Evolutionary conservation across 2,797 vertebrate genomes (phyloP).

Genomic region (Falco berigora): DNA sequence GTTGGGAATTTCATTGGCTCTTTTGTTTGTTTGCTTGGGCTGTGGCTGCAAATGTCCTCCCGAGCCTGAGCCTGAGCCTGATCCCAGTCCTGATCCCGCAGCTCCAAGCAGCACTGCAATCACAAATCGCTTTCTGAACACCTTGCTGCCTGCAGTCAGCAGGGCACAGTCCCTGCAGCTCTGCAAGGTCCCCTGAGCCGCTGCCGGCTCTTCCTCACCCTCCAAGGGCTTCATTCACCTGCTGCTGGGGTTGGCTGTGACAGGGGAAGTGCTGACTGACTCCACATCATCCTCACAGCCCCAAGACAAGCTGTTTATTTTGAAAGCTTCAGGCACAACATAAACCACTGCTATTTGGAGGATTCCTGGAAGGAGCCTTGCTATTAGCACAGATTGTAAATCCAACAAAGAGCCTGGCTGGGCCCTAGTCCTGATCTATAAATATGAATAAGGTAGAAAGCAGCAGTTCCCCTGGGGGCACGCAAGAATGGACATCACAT

Average conservation of each 20-base stretch:
- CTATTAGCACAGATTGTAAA: not conserved
- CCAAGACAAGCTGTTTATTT: not conserved
- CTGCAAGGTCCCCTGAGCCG: accelerated
- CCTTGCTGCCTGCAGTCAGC: not conserved
- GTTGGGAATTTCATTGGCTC: not conserved
- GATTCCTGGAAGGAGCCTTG: not conserved
- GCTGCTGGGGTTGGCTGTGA: not conserved
- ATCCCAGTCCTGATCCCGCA: too few relatives aligned
- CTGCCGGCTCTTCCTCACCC: not conserved
- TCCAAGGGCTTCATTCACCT: not conserved
- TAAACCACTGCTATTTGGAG: not conserved
- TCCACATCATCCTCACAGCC: not conserved
- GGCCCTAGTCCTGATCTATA: not conserved
- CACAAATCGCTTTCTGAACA: not conserved
- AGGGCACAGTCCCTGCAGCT: not conserved
- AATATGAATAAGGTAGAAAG: conserved; percentile 9
- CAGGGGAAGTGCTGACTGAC: not conserved
- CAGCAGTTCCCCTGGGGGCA: not conserved
- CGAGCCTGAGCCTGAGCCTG: not conserved
- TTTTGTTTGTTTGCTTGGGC: not conserved
- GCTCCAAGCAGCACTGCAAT: accelerated
- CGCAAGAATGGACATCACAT: not conserved
- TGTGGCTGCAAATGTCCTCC: not conserved
- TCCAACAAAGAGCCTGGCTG: not conserved
- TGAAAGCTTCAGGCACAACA: not conserved